phyloP scores from a whole-genome alignment of 2,797 vertebrate species.

The Phrynocephalus vlangalii region DNA sequence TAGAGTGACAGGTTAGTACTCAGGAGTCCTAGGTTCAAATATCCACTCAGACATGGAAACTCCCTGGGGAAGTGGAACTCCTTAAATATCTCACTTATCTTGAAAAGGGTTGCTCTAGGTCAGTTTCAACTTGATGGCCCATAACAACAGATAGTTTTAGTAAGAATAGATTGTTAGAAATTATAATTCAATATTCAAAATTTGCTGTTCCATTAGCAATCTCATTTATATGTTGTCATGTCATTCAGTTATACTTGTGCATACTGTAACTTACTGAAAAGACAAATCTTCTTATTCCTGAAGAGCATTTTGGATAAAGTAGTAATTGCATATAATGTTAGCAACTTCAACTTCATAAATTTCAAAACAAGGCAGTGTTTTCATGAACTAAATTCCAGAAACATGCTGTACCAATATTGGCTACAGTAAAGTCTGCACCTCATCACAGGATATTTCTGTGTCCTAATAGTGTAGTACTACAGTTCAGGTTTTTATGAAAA shows the following conservation, averaged over 20 bases:
- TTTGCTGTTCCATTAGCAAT: background rate
- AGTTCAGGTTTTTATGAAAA: background rate
- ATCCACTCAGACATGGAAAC: too few relatives aligned
- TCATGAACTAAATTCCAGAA: slow-evolving; percentile 1
- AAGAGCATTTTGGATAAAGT: background rate
- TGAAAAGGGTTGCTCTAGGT: too few relatives aligned
- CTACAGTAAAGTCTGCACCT: background rate
- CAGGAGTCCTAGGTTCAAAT: too few relatives aligned
- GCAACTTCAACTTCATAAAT: slow-evolving; percentile 1
- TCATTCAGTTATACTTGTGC: background rate
- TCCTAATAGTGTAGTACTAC: background rate
- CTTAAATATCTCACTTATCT: too few relatives aligned
- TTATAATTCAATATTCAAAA: background rate
- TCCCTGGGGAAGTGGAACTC: too few relatives aligned
- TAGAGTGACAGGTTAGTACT: too few relatives aligned
- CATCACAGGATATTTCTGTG: slow-evolving; percentile 7
- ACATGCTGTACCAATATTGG: slow-evolving; percentile 1
- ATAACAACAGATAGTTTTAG: background rate
- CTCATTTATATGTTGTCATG: background rate
- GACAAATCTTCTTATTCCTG: background rate
- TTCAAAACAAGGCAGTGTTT: background rate
- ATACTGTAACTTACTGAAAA: background rate
- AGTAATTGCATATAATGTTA: background rate
- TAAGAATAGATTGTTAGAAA: background rate
- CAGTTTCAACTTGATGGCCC: too few relatives aligned